A percentile compares a stretch with the other conserved stretches of the same genome.
Evolutionary conservation across 2,113 vertebrate genomes (phyloP).

Genomic region (Coracopsis vasa): DNA sequence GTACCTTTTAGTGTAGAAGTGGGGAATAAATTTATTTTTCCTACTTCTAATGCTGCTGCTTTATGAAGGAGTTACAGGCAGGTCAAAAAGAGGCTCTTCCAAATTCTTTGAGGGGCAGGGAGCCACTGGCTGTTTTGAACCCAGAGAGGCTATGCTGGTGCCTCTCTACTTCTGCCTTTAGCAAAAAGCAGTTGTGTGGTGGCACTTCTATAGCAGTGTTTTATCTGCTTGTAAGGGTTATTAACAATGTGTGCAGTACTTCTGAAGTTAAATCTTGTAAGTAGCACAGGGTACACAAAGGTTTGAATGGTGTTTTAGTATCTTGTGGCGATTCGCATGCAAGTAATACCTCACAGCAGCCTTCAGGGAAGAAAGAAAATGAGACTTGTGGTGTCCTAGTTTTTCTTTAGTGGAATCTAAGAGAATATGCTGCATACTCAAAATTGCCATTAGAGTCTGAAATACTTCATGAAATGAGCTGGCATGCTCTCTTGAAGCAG

Average conservation of each 20-base stretch:
- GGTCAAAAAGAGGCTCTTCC: neutral
- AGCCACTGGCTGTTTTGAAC: neutral
- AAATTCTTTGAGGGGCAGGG: neutral
- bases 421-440: constrained; percentile 3
- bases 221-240: neutral
- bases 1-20: neutral
- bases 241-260: neutral
- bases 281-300: neutral
- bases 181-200: neutral
- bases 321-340: neutral
- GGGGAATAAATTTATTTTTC: neutral
- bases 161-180: neutral
- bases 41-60: neutral
- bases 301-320: neutral
- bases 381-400: neutral
- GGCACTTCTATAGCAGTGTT: neutral
- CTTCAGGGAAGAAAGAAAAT: neutral
- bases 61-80: neutral
- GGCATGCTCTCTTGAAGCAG: neutral
- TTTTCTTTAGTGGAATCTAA: neutral
- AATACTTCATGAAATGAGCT: neutral
- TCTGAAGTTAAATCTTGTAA: neutral
- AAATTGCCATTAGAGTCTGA: neutral
- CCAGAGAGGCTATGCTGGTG: neutral
- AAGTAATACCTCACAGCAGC: constrained; percentile 1